Base-by-base conservation (phyloP, 2,113 vertebrate genomes). In the Indri indri region DNA sequence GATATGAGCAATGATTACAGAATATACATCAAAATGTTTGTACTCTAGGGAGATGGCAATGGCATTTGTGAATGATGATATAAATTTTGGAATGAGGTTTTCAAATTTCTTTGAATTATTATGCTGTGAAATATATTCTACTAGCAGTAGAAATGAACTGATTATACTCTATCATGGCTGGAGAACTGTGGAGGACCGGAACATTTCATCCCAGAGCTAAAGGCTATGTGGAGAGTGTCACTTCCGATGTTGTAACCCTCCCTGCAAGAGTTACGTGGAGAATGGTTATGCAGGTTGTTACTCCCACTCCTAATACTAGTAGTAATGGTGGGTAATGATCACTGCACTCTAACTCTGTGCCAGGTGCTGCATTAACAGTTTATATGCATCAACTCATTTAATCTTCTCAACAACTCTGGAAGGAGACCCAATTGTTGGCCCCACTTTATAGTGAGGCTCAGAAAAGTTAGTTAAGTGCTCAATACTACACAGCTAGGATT, bases 361-460 rank as follows among this genome's bases (percentile, higher is more conserved):
- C 23, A 34, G 40, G 27, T 82, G 37, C 63, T 88, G 2, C n/a
- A 82, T 34, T 61, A 80, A 77, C 30, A 79, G 9, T 82, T 81
- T 57, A 71, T 90, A 14, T 25, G 45, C 34, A 83, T 90, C 57
- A 82, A 61, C 17, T 70, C 70, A 32, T 79, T 80, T 82, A 81
- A 87, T 76, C 47, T 45, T 87, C 34, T 87, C 34, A 11, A 4
- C 27, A 79, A 17, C 66, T 16, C 45, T 73, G 54, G 8, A 94
- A 70, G 25, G 63, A 79, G 74, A 79, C 82, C 30, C 4, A 50
- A 2, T 86, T 37, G 4, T 90, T 97, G 61, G 47, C 40, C 30
- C 74, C 47, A 73, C 84, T 96, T 91, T 30, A 93, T 73, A 86
- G n/a, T 45, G 83, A 84, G 34, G 2, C 63, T 79, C 79, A 88